Evolutionary conservation across 2,888 invertebrate species (phyloP), one percentile per base, ranked within the genome.

Genomic region (Cistogaster globosa): DNA sequence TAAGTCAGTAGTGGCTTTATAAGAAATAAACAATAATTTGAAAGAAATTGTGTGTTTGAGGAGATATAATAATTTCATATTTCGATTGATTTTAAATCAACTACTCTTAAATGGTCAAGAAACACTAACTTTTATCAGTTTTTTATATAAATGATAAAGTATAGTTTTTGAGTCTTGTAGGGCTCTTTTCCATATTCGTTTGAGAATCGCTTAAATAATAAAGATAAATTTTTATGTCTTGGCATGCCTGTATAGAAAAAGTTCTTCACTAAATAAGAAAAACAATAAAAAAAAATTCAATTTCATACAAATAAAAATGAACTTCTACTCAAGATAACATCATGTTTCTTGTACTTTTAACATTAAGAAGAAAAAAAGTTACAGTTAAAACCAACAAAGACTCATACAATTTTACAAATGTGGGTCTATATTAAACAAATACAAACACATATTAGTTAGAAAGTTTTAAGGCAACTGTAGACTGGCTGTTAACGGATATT

Each of bases 261-360:
- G 32, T 32, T 32, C 32, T 32, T 20, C 22, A 16, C n/a, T n/a
- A 1, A 6, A 26, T 14, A 16, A 12, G 9, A 67, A 58, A 18
- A 6, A n/a, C 48, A 16, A 48, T 11, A 75, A 53, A 51, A 11
- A 18, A 77, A 69, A 82, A 71, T 76, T 84, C 65, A 80, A 80
- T 84, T 84, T 84, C 53, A 67, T 45, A 51, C 45, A 75, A 78
- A 75, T 82, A 65, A 69, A 78, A 78, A 65, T 68, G 36, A 75
- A 81, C 62, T 68, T 75, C 45, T 75, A 55, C n/a, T 69, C 65
- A 65, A 71, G 82, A 75, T 72, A 80, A 84, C 76, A 84, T 80
- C 78, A 82, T 82, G 82, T 79, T 72, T 48, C 58, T 71, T 83
- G 76, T 76, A 20, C 42, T 65, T 65, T 76, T 36, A 63, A 77